These are phyloP conservation scores for Temnothorax ravouxi DNA, from an alignment of 2,888 invertebrate species.

Conservation along the genomic window DNA sequence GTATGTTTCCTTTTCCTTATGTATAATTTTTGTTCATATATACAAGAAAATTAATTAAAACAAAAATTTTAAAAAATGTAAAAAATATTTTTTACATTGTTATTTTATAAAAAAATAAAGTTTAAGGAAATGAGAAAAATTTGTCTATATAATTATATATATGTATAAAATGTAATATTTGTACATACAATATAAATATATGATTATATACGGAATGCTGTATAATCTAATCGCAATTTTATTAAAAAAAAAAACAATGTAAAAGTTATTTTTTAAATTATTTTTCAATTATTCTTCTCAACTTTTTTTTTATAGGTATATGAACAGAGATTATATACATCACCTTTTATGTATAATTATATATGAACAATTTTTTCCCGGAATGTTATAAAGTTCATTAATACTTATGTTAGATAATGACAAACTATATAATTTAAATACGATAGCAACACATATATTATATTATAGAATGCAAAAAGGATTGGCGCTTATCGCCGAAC, in stretches of 20 bases:
- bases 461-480: background rate
- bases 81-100: too few species aligned
- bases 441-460: background rate
- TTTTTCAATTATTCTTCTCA: background rate
- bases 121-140: too few species aligned
- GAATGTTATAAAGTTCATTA: background rate
- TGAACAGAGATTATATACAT: background rate
- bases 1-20: too few species aligned
- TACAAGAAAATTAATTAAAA: too few species aligned
- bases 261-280: background rate
- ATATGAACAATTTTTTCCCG: background rate
- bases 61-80: too few species aligned
- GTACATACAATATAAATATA: too few species aligned
- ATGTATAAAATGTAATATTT: too few species aligned
- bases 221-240: too few species aligned
- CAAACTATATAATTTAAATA: background rate
- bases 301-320: background rate
- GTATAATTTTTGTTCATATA: too few species aligned
- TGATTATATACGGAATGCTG: too few species aligned
- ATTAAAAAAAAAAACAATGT: background rate
- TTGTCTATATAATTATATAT: too few species aligned
- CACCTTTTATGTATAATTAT: background rate
- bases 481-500: background rate
- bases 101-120: too few species aligned
- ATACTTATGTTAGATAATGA: background rate